phyloP scores from a whole-genome alignment of 2,797 vertebrate species.

The Poecilia wingei region DNA sequence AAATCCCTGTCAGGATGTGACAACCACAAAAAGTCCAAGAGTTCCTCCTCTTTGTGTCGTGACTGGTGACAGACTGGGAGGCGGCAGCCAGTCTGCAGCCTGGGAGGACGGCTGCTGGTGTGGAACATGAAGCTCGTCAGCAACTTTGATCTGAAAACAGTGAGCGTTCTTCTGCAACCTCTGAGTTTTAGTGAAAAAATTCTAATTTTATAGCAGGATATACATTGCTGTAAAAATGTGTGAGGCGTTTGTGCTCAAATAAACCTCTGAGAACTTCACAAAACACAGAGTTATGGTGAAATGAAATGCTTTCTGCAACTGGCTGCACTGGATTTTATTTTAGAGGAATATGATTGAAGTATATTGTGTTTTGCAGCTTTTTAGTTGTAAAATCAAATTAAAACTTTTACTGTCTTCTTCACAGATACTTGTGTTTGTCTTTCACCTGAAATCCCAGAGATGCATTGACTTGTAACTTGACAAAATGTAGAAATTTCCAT shows the following conservation, averaged over 20 bases:
- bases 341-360: background rate
- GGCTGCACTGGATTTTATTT: background rate
- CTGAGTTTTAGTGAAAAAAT: background rate
- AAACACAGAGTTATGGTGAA: background rate
- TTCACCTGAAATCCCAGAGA: background rate
- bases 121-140: constrained; percentile 2
- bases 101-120: constrained; percentile 9
- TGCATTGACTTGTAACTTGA: background rate
- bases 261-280: background rate
- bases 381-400: background rate
- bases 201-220: background rate
- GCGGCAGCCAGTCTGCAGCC: constrained; percentile 48
- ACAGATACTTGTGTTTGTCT: background rate
- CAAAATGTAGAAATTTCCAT: background rate
- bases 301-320: background rate
- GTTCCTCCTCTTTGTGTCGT: background rate
- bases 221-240: background rate
- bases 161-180: background rate
- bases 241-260: background rate
- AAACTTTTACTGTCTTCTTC: background rate
- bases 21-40: background rate
- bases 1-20: constrained; percentile 13
- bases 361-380: background rate
- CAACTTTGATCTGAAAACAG: constrained; percentile 4
- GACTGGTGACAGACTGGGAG: constrained; percentile 60